Conservation (phyloP, 2,888 invertebrate species). For the Drosophila merina region DNA sequence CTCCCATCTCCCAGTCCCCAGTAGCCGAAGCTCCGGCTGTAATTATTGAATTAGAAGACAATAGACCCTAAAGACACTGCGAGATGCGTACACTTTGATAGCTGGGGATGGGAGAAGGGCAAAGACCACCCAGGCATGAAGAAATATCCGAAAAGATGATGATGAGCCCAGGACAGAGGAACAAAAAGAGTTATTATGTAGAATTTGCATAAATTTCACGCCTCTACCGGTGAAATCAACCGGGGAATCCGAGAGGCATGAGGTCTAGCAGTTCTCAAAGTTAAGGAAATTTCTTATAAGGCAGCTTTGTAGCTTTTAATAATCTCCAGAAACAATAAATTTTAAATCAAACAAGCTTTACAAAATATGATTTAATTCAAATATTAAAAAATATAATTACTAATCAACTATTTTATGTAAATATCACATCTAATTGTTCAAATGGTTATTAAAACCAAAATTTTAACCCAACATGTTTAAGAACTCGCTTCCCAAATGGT, state of each 20-base stretch:
- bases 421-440: slow-evolving; percentile 16
- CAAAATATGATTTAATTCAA: too few species aligned
- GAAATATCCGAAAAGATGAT: slow-evolving; percentile 41
- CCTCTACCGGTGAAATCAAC: slow-evolving; percentile 52
- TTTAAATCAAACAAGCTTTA: too few species aligned
- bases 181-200: slow-evolving; percentile 80
- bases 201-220: slow-evolving; percentile 79
- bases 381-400: too few species aligned
- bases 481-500: slow-evolving; percentile 58
- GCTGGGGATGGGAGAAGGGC: slow-evolving; percentile 30
- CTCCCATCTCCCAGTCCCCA: slow-evolving; percentile 30
- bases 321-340: too few species aligned
- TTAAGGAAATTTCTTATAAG: background rate
- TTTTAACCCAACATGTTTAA: slow-evolving; percentile 46
- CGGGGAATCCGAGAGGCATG: slow-evolving; percentile 43
- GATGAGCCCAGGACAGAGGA: slow-evolving; percentile 50
- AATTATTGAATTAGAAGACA: slow-evolving; percentile 78
- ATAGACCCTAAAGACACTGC: slow-evolving; percentile 55
- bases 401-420: background rate
- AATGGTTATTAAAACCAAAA: accelerated
- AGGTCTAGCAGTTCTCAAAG: background rate
- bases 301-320: background rate
- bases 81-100: slow-evolving; percentile 73
- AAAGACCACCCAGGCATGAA: slow-evolving; percentile 74
- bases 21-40: slow-evolving; percentile 64